Evolutionary conservation across 2,113 vertebrate genomes (phyloP), one percentile per base, ranked within the genome.

Genomic region (Pionites leucogaster): DNA sequence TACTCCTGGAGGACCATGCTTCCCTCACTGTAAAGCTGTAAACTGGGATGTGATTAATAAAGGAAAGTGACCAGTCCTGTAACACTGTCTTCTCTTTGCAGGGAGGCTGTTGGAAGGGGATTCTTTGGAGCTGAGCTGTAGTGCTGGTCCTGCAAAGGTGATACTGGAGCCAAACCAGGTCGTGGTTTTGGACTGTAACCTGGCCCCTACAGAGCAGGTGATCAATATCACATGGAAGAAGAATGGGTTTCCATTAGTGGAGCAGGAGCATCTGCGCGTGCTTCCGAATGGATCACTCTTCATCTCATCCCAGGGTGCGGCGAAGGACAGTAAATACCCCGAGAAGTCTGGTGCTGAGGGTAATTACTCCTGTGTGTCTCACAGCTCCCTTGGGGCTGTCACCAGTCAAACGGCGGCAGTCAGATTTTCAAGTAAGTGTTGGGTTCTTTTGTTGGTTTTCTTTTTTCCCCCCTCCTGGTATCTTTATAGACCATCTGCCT

Each of bases 91-190:
- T 80, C 12, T 91, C 89, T 92, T 44, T 79, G 53, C 98, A 99
- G 99, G 98, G 94, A 98, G 98, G 88, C 97, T 98, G 79, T 65
- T 57, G 8, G 96, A 69, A 92, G 93, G 96, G 89, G 94, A 95
- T 67, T 98, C 98, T 1, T 94, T 99, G 97, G 98, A 99, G 96
- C 98, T 99, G 98, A 99, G 98, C 98, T 99, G 99, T 41, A 98
- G 98, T 10, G 97, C 97, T 28, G 99, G 99, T 59, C 99, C 99
- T 17, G 98, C 98, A 69, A 98, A 98, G 60, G 98, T 98, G 96
- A 97, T 98, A 59, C 95, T 99, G 97, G 98, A 99, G 79, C 98
- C 98, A 2, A 97, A 97, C 79, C 98, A 97, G 47, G 98, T 95
- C 12, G 97, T 98, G 60, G 93, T 99, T 97, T 97, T 99, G 96